Evolutionary conservation across 2,113 vertebrate genomes (phyloP), one percentile per base, ranked within the genome.

Genomic region (Cacatua alba): DNA sequence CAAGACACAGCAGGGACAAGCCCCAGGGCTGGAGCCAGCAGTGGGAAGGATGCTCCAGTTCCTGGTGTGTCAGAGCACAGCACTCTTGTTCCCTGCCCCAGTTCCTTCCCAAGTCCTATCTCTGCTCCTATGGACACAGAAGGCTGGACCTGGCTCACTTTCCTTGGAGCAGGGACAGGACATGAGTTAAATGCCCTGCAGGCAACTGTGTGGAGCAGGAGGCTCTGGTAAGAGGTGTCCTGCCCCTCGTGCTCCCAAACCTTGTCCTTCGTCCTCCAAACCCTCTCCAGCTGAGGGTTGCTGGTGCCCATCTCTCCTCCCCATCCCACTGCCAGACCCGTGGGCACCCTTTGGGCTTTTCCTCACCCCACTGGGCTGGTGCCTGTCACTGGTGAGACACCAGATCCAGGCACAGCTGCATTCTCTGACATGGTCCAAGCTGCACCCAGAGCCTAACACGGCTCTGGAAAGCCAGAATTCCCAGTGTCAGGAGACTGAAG

Each of bases 171-270:
- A 8, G 70, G 14, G 88, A 37, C 2, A 3, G 88, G 33, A 64
- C 12, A 17, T 0, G 1, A 14, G 23, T 46, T 46, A 23, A 79
- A 59, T 19, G 44, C 78, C 37, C 43, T 11, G 6, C 10, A 35
- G 35, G 20, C 3, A 31, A 12, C 18, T 3, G 1, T 0, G 21
- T 21, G 28, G 48, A 52, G 31, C 21, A 19, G 48, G 64, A 72
- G 65, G 26, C 29, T 59, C 17, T 23, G 41, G 31, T 2, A n/a
- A 31, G 8, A 6, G 19, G 17, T 28, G n/a, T 6, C 59, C 51
- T 63, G 55, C 8, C 43, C 21, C 41, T 59, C 0, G 0, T 3
- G 7, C 26, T 1, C 14, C 59, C 72, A 17, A 6, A 9, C 11
- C 1, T 14, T 4, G 2, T 25, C 44, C 88, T 46, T 13, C 67